Evolutionary conservation across 2,113 vertebrate species (phyloP), one percentile per base, ranked within the genome.

Genomic region (Mystacornis crossleyi): DNA sequence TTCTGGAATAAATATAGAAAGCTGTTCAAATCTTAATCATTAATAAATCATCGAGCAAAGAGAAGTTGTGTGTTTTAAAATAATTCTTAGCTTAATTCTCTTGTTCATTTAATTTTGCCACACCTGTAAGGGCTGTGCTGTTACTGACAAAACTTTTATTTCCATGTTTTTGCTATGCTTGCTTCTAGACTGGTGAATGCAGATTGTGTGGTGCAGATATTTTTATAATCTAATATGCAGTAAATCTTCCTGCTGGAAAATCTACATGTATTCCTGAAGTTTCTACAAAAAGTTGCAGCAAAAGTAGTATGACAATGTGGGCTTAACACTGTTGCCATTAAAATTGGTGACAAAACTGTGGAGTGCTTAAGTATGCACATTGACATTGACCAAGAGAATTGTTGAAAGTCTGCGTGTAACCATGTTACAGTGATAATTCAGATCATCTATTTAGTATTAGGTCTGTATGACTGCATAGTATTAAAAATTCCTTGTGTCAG

Each of bases 71-170:
- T 82, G 17, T 50, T 74, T 86, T 55, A 16, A 88, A 89, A 65
- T 12, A 71, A 54, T 71, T 78, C 36, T 71, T 53, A 45, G 26
- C 43, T 20, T 65, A 79, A 28, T 20, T 89, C 25, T 64, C 42
- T 34, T 31, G 19, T 84, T 90, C 5, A 7, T 75, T 95, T 88
- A 28, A 48, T 66, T 95, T 89, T 73, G 53, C 80, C 93, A 77
- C 80, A 58, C 83, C 90, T 93, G 25, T 28, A 50, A 61, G 54
- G 92, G 67, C 61, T 88, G 66, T 69, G 47, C 54, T 89, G 24
- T 67, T 87, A 69, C 72, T 82, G 77, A 64, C 69, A 58, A 81
- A 89, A 73, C 85, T 81, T 77, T 81, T 85, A 82, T 90, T 92
- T 96, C 92, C 5, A 55, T 69, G 53, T 69, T 34, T 29, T 51